Conservation (phyloP, 2,113 vertebrate species). For the Antigone vipio region DNA sequence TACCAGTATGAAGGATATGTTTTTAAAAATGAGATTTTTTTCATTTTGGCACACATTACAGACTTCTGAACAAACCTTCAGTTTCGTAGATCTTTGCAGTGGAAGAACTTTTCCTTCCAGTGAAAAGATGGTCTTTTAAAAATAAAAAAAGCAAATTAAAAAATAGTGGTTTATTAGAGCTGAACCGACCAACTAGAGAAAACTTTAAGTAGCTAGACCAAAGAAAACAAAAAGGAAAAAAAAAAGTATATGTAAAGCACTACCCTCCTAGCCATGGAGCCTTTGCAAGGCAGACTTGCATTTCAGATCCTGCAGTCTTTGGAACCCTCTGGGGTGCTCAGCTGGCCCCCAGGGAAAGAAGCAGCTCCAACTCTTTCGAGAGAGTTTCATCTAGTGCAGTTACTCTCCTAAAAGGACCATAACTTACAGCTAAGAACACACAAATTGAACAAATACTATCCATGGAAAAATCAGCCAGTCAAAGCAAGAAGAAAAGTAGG, state of each 20-base stretch:
- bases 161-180: background rate
- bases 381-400: background rate
- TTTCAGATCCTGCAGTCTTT: background rate
- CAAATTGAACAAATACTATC: background rate
- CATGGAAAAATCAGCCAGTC: background rate
- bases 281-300: background rate
- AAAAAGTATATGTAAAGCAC: background rate
- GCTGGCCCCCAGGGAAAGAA: background rate
- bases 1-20: background rate
- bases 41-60: background rate
- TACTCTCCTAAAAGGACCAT: background rate
- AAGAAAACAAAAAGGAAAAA: background rate
- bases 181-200: background rate
- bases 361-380: background rate
- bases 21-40: background rate
- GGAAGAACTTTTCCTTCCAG: background rate
- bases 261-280: background rate
- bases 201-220: background rate
- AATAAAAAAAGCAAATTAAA: background rate
- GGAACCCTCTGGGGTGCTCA: background rate
- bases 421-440: background rate
- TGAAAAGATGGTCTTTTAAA: background rate
- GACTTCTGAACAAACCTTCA: background rate
- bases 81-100: background rate
- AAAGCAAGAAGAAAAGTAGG: background rate